These are phyloP conservation scores for Urocitellus parryii DNA, from an alignment of 2,113 vertebrate species.

Conservation along the genomic window DNA sequence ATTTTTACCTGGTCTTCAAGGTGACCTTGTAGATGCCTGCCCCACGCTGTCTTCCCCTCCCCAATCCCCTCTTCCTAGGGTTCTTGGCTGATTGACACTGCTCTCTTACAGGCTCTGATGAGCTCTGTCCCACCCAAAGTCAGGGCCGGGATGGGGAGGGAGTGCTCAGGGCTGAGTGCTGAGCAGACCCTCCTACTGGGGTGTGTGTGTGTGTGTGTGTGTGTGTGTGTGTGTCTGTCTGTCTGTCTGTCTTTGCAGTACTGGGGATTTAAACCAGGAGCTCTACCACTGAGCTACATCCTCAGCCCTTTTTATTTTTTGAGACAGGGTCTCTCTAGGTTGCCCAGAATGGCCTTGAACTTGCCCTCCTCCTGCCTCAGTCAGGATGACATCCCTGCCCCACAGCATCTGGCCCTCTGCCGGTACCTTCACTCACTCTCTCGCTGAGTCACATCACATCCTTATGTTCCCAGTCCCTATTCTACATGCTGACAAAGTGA, in stretches of 20 bases:
- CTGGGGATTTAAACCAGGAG: too few relatives aligned
- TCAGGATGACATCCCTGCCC: too few relatives aligned
- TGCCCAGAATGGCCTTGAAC: too few relatives aligned
- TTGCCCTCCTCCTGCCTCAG: too few relatives aligned
- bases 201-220: too few relatives aligned
- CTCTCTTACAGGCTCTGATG: neutral
- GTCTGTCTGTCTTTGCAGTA: too few relatives aligned
- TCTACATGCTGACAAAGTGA: neutral
- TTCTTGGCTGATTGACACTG: neutral
- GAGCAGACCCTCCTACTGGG: neutral
- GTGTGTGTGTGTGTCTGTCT: too few relatives aligned
- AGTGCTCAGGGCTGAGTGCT: neutral
- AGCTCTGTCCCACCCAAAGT: neutral
- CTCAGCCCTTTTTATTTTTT: too few relatives aligned
- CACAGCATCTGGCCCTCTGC: too few relatives aligned
- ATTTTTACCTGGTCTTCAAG: neutral
- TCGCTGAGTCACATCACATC: neutral
- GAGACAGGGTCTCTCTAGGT: too few relatives aligned
- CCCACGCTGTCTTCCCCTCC: neutral
- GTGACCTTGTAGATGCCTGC: neutral
- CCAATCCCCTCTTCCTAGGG: neutral
- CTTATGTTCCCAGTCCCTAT: neutral
- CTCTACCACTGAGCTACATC: too few relatives aligned
- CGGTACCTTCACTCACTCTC: neutral
- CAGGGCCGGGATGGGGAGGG: neutral